phyloP scores from a whole-genome alignment of 2,797 vertebrate genomes.

The Lophius americanus region DNA sequence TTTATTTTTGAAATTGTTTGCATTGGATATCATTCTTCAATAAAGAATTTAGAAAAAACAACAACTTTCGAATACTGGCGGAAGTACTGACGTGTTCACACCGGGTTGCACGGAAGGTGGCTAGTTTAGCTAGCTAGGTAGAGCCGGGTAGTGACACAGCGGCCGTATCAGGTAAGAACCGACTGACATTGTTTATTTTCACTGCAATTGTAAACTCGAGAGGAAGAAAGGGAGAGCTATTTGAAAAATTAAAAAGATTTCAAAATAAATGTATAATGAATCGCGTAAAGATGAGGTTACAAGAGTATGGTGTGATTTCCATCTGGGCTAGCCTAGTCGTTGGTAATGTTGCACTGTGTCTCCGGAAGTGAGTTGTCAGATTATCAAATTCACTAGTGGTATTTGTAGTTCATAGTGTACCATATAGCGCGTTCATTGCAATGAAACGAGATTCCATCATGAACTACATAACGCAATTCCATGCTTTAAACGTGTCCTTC shows the following conservation, averaged over 20 bases:
- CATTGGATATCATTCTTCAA: too few species aligned
- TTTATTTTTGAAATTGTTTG: too few species aligned
- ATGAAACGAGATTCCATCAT: rapidly evolving
- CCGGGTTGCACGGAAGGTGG: conserved; percentile 64
- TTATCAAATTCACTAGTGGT: conserved; percentile 46
- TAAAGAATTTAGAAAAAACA: too few species aligned
- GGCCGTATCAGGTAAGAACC: conserved; percentile 81
- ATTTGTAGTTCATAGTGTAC: conserved; percentile 72
- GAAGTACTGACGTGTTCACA: conserved; percentile 86
- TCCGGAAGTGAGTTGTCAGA: conserved; percentile 87
- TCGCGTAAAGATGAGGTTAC: not conserved
- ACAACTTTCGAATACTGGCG: conserved; percentile 49
- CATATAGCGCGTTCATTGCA: rapidly evolving
- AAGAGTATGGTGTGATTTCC: conserved; percentile 31
- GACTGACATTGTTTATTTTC: conserved; percentile 29
- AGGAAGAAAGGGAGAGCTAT: rapidly evolving
- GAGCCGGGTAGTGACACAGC: conserved; percentile 83
- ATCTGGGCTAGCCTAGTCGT: conserved; percentile 41
- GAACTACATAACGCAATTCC: conserved; percentile 66
- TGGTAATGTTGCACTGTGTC: conserved; percentile 44
- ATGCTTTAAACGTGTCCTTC: rapidly evolving
- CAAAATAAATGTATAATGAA: not conserved
- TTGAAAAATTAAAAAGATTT: not conserved
- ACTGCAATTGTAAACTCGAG: not conserved
- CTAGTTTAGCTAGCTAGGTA: conserved; percentile 76